Conservation (phyloP, 1,140 invertebrate genomes). For the Anthonomus grandis region DNA sequence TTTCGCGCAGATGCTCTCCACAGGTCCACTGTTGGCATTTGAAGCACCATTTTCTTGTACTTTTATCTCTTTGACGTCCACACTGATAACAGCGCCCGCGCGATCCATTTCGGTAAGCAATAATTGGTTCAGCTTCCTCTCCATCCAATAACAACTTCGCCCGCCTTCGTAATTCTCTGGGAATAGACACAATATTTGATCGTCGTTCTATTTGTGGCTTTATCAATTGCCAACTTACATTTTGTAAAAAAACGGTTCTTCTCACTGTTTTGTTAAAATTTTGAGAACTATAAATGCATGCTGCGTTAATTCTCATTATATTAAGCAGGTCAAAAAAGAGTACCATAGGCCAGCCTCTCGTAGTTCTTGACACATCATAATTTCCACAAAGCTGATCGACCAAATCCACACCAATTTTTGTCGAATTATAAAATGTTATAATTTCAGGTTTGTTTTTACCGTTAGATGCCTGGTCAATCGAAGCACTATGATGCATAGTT, state of each 20-base stretch:
- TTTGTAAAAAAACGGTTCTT: not conserved
- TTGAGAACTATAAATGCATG: constrained; percentile 4
- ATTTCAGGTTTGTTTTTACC: too few species aligned
- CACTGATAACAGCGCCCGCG: too few species aligned
- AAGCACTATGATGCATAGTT: too few species aligned
- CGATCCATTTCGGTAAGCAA: too few species aligned
- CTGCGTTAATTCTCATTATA: constrained; percentile 31
- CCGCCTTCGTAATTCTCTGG: not conserved
- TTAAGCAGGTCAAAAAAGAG: constrained; percentile 35
- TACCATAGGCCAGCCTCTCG: constrained; percentile 25
- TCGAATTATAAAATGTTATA: too few species aligned
- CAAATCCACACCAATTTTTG: constrained; percentile 46
- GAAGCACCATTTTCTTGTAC: too few species aligned
- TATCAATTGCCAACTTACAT: constrained; percentile 2
- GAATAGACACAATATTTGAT: not conserved
- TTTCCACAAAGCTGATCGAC: constrained; percentile 45
- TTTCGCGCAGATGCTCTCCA: too few species aligned
- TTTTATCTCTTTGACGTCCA: too few species aligned
- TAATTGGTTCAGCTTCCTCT: too few species aligned
- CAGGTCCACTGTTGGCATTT: too few species aligned
- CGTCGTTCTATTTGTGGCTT: constrained; percentile 4
- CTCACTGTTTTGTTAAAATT: not conserved
- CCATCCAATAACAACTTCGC: not conserved
- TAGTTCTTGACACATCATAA: constrained; percentile 42
- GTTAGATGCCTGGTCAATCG: too few species aligned